These are phyloP conservation scores for Acipenser ruthenus DNA, from an alignment of 2,797 vertebrate genomes.

Conservation along the genomic window DNA sequence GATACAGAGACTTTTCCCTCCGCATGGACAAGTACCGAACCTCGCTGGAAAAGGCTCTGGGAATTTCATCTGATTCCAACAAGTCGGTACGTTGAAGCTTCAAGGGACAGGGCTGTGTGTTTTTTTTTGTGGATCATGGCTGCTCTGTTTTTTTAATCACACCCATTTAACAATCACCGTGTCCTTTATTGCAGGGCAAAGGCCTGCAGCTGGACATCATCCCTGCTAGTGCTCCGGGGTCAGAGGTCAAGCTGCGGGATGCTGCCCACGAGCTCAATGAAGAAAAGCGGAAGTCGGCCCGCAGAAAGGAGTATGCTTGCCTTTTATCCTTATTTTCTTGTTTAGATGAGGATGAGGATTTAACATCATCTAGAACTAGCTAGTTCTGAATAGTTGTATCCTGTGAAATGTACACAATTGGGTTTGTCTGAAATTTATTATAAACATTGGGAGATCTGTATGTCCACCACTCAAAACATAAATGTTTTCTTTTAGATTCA, in stretches of 20 bases:
- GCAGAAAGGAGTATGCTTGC: conserved; percentile 86
- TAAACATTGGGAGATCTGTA: too few relatives aligned
- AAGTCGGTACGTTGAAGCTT: conserved; percentile 70
- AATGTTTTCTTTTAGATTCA: conserved; percentile 68
- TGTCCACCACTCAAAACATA: background rate
- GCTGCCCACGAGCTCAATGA: conserved; percentile 93
- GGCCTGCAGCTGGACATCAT: conserved; percentile 96
- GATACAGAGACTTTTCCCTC: conserved; percentile 95
- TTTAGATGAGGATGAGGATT: too few relatives aligned
- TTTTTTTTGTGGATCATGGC: too few relatives aligned
- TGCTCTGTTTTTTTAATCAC: background rate
- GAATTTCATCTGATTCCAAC: conserved; percentile 93
- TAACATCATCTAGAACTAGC: too few relatives aligned
- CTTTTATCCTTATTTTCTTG: background rate
- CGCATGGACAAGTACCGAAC: conserved; percentile 98
- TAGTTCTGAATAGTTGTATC: too few relatives aligned
- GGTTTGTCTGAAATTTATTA: background rate
- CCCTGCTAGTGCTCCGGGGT: conserved; percentile 83
- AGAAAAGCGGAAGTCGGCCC: conserved; percentile 94
- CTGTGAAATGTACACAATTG: too few relatives aligned
- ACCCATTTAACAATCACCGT: background rate
- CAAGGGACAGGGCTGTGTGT: background rate
- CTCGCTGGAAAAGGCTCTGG: conserved; percentile 92
- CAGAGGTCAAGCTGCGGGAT: conserved; percentile 92
- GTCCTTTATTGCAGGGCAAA: conserved; percentile 73